Evolutionary conservation across 2,888 invertebrate species (phyloP).

Genomic region (Camponotus fellah): DNA sequence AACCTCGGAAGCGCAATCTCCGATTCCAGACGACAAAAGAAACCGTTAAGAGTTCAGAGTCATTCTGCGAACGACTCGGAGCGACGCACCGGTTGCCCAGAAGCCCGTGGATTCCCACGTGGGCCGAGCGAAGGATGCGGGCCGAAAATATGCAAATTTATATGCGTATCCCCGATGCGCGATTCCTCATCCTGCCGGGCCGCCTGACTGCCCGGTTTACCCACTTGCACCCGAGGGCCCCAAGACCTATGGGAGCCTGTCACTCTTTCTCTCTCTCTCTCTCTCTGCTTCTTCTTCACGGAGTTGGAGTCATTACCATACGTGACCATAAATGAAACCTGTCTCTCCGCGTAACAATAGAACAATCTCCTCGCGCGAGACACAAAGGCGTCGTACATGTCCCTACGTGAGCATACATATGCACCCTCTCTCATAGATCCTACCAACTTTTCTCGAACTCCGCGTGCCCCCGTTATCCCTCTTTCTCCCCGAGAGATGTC

Average conservation of each 20-base stretch:
- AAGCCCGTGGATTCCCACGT: conserved; percentile 80
- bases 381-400: conserved; percentile 63
- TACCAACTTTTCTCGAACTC: conserved; percentile 67
- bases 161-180: conserved; percentile 69
- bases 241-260: conserved; percentile 52
- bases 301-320: conserved; percentile 81
- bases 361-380: conserved; percentile 70
- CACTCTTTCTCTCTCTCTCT: conserved; percentile 39
- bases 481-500: conserved; percentile 56
- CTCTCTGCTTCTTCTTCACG: conserved; percentile 31
- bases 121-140: conserved; percentile 80
- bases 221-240: conserved; percentile 69
- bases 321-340: conserved; percentile 83
- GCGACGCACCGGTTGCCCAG: conserved; percentile 61
- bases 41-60: conserved; percentile 70
- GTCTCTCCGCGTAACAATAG: conserved; percentile 78
- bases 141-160: conserved; percentile 85
- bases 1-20: not conserved
- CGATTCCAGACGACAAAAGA: conserved; percentile 60
- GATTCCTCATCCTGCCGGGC: conserved; percentile 75
- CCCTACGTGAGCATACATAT: conserved; percentile 65
- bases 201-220: conserved; percentile 69
- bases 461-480: conserved; percentile 70
- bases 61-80: conserved; percentile 56
- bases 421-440: conserved; percentile 61